These are phyloP conservation scores for Hanleya hanleyi DNA, from an alignment of 2,888 invertebrate genomes.

Conservation along the genomic window DNA sequence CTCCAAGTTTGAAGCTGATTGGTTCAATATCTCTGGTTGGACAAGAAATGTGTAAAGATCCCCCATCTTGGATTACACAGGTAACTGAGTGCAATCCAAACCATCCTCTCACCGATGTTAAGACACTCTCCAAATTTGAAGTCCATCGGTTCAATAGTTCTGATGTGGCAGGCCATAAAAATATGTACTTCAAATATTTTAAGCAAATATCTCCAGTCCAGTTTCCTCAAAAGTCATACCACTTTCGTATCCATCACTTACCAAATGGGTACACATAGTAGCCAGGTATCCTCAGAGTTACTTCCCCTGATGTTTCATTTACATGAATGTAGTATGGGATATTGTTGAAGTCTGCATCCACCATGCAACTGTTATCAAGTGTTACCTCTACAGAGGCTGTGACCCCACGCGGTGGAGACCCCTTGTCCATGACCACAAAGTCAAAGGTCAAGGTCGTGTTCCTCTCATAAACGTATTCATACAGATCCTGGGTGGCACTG, in stretches of 20 bases:
- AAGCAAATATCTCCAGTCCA: no score
- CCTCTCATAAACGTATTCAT: conserved; percentile 47
- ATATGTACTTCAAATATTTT: no score
- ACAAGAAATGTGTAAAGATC: no score
- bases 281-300: conserved; percentile 50
- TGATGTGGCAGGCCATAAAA: no score
- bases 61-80: no score
- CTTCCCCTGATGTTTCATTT: conserved; percentile 46
- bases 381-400: conserved; percentile 45
- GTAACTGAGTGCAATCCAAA: no score
- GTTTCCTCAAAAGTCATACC: no score
- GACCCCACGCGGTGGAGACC: conserved; percentile 50
- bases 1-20: no score
- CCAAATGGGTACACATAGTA: conserved; percentile 56
- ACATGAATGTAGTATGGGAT: conserved; percentile 44
- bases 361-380: conserved; percentile 59
- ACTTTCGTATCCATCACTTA: conserved; percentile 34
- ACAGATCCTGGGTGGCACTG: conserved; percentile 44
- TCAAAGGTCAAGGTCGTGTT: conserved; percentile 49
- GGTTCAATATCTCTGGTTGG: no score
- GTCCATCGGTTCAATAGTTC: no score
- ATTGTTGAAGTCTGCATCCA: conserved; percentile 48
- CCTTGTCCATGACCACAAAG: conserved; percentile 56
- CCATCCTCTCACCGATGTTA: no score
- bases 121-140: no score